Base-by-base conservation (phyloP, 2,113 vertebrate species). In the Eretmochelys imbricata region DNA sequence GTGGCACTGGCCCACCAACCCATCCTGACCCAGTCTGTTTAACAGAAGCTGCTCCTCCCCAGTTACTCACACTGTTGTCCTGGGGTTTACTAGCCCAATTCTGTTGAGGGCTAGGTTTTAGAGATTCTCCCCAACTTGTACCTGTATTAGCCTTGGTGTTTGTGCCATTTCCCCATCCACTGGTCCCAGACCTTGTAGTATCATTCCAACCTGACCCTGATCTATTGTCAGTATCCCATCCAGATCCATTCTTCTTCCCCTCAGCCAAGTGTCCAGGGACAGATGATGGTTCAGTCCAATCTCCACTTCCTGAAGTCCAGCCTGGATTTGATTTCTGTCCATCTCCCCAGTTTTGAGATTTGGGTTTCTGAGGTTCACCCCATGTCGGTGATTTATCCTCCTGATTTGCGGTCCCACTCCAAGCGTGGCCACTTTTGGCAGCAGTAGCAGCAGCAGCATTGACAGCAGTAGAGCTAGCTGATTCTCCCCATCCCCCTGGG, bases 21-120 rank as follows among this genome's bases (percentile, higher is more conserved):
- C 99, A 99, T 96, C 98, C 98, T 25, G 99, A 98, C 93, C 98
- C 98, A 79, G 98, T 98, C 98, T 99, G 99, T 98, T 99, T 99
- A 17, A 99, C 99, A 96, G 99, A 99, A 97, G 98, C 98, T 93
- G 99, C 99, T 96, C 99, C 99, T 93, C 99, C 99, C 99, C 99
- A 99, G 97, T 98, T 99, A 88, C 98, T 99, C 97, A 99, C 98
- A 89, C 93, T 98, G 97, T 72, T 98, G 94, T 99, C 99, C 96
- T 99, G 99, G 98, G 99, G 98, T 97, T 99, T 99, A 93, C 98
- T 98, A 35, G 98, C 98, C 99, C 99, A 99, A 79, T 98, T 99
- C 95, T 99, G 99, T 8, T 98, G 98, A 94, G 99, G 98, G 95
- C 97, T 98, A 55, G 98, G 80, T 94, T 99, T 99, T 93, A 99